Conservation (phyloP, 2,888 invertebrate species). For the Mesochorus sp. region DNA sequence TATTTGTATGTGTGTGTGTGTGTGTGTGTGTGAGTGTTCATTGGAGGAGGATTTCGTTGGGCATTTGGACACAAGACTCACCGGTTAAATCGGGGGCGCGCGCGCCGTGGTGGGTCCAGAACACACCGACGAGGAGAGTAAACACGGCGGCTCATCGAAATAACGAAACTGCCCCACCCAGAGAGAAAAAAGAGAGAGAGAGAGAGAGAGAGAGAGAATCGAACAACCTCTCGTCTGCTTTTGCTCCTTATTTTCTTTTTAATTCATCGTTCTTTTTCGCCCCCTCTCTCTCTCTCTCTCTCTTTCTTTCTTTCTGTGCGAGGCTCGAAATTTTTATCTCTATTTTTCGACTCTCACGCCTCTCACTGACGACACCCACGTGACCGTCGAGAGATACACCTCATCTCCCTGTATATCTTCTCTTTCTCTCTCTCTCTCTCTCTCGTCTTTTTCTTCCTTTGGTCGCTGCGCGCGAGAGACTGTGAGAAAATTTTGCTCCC, state of each 20-base stretch:
- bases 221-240: slow-evolving; percentile 36
- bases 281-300: slow-evolving; percentile 29
- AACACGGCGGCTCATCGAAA: slow-evolving; percentile 60
- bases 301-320: not conserved
- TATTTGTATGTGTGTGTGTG: too few relatives aligned
- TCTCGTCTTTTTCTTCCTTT: slow-evolving; percentile 9
- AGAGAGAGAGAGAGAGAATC: too few relatives aligned
- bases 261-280: slow-evolving; percentile 35
- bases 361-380: slow-evolving; percentile 56
- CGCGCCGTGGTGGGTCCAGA: slow-evolving; percentile 58
- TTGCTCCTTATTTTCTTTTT: slow-evolving; percentile 24
- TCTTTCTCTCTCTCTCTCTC: slow-evolving; percentile 2
- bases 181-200: too few relatives aligned
- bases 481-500: slow-evolving; percentile 45
- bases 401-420: slow-evolving; percentile 9
- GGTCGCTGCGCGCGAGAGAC: slow-evolving; percentile 18
- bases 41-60: slow-evolving; percentile 27
- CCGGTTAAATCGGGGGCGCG: slow-evolving; percentile 31
- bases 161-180: slow-evolving; percentile 64
- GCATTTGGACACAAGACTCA: slow-evolving; percentile 14
- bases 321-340: slow-evolving; percentile 42
- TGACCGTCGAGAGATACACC: slow-evolving; percentile 43
- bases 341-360: slow-evolving; percentile 45
- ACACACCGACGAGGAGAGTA: slow-evolving; percentile 38
- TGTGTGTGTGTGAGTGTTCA: too few relatives aligned